A percentile compares a stretch with the other conserved stretches of the same genome.
phyloP scores from a whole-genome alignment of 64 coral and sea anemone species.

The Porites lutea region DNA sequence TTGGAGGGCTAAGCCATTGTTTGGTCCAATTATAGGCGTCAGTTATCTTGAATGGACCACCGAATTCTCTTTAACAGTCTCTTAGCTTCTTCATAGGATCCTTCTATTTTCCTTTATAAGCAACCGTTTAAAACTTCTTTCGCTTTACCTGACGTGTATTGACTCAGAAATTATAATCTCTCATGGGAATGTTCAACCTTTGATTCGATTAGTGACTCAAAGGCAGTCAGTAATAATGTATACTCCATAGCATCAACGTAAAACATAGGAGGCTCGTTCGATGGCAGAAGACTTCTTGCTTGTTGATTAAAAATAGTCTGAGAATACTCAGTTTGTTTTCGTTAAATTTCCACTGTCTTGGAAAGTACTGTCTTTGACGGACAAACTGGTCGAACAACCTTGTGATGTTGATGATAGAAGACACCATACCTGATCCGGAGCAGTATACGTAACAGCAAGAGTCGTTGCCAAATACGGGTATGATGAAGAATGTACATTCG shows the following conservation, averaged over 20 bases:
- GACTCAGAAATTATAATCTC: too few species aligned
- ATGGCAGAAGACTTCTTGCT: too few species aligned
- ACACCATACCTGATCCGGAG: not conserved
- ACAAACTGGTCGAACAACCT: too few species aligned
- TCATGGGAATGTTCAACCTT: too few species aligned
- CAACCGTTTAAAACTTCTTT: too few species aligned
- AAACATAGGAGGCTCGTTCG: conserved; percentile 53
- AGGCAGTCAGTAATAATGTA: conserved; percentile 75
- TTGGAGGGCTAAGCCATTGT: too few species aligned
- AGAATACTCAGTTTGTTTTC: conserved; percentile 67
- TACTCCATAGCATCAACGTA: conserved; percentile 63
- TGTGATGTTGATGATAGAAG: too few species aligned
- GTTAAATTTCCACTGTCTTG: conserved; percentile 66
- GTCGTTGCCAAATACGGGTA: not conserved
- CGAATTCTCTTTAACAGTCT: conserved; percentile 52
- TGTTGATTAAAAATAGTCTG: conserved; percentile 53
- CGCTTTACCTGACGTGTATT: too few species aligned
- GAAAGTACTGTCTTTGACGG: too few species aligned
- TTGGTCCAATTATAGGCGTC: conserved; percentile 62
- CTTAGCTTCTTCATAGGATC: too few species aligned
- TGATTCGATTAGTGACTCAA: conserved; percentile 64
- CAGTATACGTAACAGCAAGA: too few species aligned
- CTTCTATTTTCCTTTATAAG: too few species aligned
- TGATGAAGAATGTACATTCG: not conserved
- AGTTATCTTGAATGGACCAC: conserved; percentile 61